Base-by-base conservation (phyloP, 2,797 vertebrate species). In the Mustela erminea region DNA sequence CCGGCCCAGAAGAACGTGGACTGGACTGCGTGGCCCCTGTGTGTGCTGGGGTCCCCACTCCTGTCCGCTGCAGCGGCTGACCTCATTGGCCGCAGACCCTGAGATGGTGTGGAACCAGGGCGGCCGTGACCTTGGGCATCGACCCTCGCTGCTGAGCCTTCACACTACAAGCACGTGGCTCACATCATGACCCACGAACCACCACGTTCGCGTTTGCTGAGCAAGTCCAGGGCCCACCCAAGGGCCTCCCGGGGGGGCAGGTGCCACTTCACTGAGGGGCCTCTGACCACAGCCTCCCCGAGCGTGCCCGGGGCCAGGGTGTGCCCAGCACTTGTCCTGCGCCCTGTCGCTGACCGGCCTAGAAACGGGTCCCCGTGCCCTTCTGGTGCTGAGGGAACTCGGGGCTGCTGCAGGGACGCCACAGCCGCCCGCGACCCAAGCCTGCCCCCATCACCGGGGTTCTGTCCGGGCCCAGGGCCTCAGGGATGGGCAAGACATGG, bases 381-480 rank as follows among this genome's bases (percentile, higher is more conserved):
- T 11, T 38, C 64, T n/a, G 25, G 54, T 13, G 29, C 38, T 32
- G 38, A 29, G 32, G 3, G 35, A 15, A 25, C 15, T 5, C 21
- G 0, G 0, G 18, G 54, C 35, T 7, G 7, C 9, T 20, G 15
- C 12, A 20, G 20, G 12, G 64, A 7, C 27, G 7, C 35, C 43
- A 9, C 15, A 0, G 87, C 3, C 20, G 9, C 43, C 78, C 21
- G 7, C 1, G 2, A 68, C n/a, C 62, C 9, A 1, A 80, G 56
- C n/a, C 78, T 13, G 27, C 46, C 56, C 41, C 21, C 0, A 25
- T 23, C 41, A 41, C 3, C 27, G 21, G 38, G 32, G n/a, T 27
- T 10, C 75, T 8, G 18, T 38, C 3, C 1, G 0, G 20, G 29
- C 29, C 38, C 49, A 11, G 6, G 15, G 15, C n/a, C 38, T 21